These are phyloP conservation scores for Passer domesticus DNA, from an alignment of 2,113 vertebrate species.

Conservation along the genomic window DNA sequence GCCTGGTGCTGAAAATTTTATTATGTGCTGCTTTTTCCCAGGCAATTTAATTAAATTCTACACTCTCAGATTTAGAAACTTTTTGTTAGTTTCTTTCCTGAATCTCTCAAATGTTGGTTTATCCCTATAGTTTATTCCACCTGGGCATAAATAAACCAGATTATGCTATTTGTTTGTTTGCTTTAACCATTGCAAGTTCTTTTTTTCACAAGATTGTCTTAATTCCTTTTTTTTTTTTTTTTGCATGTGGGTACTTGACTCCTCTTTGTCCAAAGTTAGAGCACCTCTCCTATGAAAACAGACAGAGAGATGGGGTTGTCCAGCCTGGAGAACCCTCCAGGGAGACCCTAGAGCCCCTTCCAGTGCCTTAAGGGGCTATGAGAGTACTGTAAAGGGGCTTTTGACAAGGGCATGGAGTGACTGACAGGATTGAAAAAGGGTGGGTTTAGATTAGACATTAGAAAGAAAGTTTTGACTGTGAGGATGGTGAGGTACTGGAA, in stretches of 20 bases:
- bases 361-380: neutral
- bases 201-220: neutral
- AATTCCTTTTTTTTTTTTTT: neutral
- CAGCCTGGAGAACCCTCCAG: neutral
- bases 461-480: neutral
- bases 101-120: neutral
- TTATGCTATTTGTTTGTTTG: neutral
- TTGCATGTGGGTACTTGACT: neutral
- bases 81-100: neutral
- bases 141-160: neutral
- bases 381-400: neutral
- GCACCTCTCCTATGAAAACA: neutral
- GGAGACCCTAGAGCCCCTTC: neutral
- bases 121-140: neutral
- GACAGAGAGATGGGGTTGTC: neutral
- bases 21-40: neutral
- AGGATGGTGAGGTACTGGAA: neutral
- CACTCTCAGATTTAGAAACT: neutral
- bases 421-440: neutral
- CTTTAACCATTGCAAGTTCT: neutral
- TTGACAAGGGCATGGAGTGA: neutral
- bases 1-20: neutral
- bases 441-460: neutral
- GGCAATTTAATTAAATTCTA: neutral
- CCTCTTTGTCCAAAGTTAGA: neutral